phyloP scores from a whole-genome alignment of 2,797 vertebrate species.

The Chrysocyon brachyurus region DNA sequence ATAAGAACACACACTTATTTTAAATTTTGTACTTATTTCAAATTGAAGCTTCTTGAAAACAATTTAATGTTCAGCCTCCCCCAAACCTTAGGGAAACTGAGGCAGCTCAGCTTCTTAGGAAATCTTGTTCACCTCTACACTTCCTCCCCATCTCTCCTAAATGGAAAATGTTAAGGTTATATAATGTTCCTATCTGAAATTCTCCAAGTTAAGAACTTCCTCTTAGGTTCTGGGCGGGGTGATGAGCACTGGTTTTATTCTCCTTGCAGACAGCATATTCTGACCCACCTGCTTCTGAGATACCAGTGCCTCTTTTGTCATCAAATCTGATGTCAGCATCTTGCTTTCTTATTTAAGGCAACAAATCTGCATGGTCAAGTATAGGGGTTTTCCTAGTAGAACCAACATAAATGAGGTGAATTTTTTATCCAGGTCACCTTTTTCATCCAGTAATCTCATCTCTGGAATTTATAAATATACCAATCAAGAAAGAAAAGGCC shows the following conservation, averaged over 20 bases:
- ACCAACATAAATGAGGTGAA: neutral
- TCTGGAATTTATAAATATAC: neutral
- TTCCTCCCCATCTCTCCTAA: neutral
- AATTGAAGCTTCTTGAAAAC: constrained; percentile 12
- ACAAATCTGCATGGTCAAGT: neutral
- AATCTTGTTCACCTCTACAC: neutral
- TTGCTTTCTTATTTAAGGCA: neutral
- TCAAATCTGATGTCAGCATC: neutral
- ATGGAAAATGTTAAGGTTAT: neutral
- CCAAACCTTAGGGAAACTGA: neutral
- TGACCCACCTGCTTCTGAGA: neutral
- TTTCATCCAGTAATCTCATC: neutral
- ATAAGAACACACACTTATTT: neutral
- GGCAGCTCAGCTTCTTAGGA: neutral
- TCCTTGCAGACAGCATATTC: no score
- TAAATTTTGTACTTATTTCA: constrained; percentile 29
- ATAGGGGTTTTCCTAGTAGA: neutral
- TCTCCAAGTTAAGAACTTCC: neutral
- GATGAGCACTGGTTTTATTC: neutral
- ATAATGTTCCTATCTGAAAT: neutral
- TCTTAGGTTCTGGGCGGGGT: neutral
- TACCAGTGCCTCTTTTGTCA: neutral
- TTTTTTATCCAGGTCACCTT: neutral
- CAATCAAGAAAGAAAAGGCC: neutral
- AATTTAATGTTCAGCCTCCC: neutral